Percentiles rank a stretch among this genome's conserved stretches.
Evolutionary conservation across 2,888 invertebrate genomes (phyloP).

Genomic region (Neoaliturus tenellus): DNA sequence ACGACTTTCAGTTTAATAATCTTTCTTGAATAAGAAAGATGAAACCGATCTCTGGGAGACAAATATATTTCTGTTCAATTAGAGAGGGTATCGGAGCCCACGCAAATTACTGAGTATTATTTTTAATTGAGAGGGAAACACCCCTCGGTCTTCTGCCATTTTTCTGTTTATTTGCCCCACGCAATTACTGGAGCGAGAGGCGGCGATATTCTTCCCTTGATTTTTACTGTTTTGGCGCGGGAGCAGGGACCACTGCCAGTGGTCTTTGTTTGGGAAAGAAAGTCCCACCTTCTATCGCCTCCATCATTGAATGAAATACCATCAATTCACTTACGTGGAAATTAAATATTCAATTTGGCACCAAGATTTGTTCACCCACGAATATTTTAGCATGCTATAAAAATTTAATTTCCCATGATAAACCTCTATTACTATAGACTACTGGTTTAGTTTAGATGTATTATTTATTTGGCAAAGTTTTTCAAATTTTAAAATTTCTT

Average conservation of each 20-base stretch:
- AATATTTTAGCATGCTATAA: too few relatives aligned
- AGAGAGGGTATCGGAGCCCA: conserved; percentile 10
- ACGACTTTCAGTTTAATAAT: too few relatives aligned
- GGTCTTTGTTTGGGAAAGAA: conserved; percentile 46
- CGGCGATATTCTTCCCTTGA: conserved; percentile 55
- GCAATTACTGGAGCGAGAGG: conserved; percentile 52
- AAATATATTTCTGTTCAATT: conserved; percentile 42
- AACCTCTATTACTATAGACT: too few relatives aligned
- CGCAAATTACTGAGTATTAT: conserved; percentile 53
- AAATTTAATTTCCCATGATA: too few relatives aligned
- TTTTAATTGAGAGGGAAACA: conserved; percentile 52
- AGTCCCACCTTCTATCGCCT: conserved; percentile 17
- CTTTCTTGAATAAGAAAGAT: background rate
- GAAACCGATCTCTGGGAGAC: conserved; percentile 17
- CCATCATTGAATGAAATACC: conserved; percentile 2
- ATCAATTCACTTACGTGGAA: background rate
- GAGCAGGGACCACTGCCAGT: conserved; percentile 51
- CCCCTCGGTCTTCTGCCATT: conserved; percentile 37
- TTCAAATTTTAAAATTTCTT: too few relatives aligned
- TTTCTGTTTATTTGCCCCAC: conserved; percentile 52
- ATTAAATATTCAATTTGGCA: too few relatives aligned
- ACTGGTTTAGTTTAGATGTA: too few relatives aligned
- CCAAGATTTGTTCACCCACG: too few relatives aligned
- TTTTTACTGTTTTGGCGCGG: conserved; percentile 50
- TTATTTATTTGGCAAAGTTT: too few relatives aligned